Evolutionary conservation across 2,888 invertebrate genomes (phyloP), one percentile per base, ranked within the genome.

Genomic region (Pheosia gnoma): DNA sequence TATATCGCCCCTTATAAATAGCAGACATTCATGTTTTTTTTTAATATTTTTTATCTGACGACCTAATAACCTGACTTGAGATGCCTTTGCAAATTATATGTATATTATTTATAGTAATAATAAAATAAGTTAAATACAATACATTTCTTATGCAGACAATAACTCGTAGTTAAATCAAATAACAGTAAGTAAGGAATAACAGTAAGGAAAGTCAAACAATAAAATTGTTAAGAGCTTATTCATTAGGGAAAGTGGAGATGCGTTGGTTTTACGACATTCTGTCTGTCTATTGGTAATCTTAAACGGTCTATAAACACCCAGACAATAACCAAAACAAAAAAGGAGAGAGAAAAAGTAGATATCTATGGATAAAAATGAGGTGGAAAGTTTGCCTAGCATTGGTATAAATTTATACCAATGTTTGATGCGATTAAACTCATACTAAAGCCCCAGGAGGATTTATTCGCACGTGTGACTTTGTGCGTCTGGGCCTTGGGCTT

Each of bases 261-360:
- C 66, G 62, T 71, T 60, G 58, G 59, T 67, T 79, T 78, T 78
- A 78, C 69, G 75, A 78, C 71, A 65, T 61, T 66, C 62, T 66
- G 62, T 58, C 60, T 63, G 59, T 58, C 60, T 63, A 59, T 55
- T 59, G 64, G 62, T 74, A 70, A 73, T 63, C 62, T 65, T 67
- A 64, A 65, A 63, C 63, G 36, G 55, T 37, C 57, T 53, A 55
- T 71, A 65, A 71, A 67, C 63, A 60, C 53, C 52, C 58, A 61
- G 56, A 59, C 51, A 59, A 59, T 55, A 47, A 37, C 53, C 9
- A 39, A 52, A 53, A 53, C n/a, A 62, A 57, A 53, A n/a, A 8
- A 47, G 47, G n/a, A 9, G 45, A n/a, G 47, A 47, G 47, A 3
- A n/a, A 47, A n/a, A 47, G 47, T 47, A 47, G 5, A 7, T 41